Base-by-base conservation (phyloP, 1,140 invertebrate species). In the Scaptomyza montana region DNA sequence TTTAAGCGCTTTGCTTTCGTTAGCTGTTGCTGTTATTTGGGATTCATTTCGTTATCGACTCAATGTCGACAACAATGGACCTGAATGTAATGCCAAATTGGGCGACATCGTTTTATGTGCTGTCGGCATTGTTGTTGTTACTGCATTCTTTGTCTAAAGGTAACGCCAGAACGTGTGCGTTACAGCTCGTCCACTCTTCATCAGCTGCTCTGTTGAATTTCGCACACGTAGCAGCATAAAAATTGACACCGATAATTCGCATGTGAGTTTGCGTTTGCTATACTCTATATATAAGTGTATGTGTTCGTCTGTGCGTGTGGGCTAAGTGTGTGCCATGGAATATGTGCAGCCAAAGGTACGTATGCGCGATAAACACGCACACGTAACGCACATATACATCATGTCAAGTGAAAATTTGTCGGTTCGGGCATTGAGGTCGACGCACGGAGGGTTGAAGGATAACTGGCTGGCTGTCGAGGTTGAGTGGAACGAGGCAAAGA, bases 181-280 rank as follows among this genome's bases (percentile, higher is more conserved):
- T 51, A 77, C 63, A 68, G 71, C 72, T 63, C 66, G 82, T 86
- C 73, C 82, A 86, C 70, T 87, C 82, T 76, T 86, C 81, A 87
- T 85, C 74, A 76, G 80, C 56, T 80, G 71, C 84, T 82, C 78
- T 77, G 75, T 73, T 82, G 74, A 73, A 89, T 89, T 89, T 89
- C 74, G 84, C 85, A 89, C 84, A 89, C 84, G 84, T 89, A 89
- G 84, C 77, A 89, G 80, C 85, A 89, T 89, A 89, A 89, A 89
- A 89, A 86, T 86, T 86, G 82, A 87, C 82, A 86, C 82, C 82
- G 82, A 86, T 86, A 86, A 86, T 86, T 87, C 79, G 75, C 56
- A 72, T 70, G 55, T 19, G 64, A 43, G n/a, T 43, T 43, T 43
- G 10, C n/a, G 33, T 5, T 43, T 43, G 39, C 39, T 43, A 43